phyloP scores from a whole-genome alignment of 2,888 invertebrate species.

The Ochropleura leucogaster region DNA sequence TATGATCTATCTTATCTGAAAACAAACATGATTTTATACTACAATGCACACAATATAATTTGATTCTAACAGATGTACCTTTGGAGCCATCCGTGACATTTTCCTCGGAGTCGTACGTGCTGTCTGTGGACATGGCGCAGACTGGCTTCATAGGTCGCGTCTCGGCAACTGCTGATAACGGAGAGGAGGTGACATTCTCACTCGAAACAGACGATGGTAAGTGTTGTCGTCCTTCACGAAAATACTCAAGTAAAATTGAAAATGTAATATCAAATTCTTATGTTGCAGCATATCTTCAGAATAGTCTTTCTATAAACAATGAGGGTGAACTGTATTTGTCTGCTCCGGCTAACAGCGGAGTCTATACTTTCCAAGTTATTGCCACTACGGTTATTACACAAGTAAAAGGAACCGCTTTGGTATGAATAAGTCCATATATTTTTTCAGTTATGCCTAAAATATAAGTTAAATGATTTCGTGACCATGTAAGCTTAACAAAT shows the following conservation, averaged over 20 bases:
- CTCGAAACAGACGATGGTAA: conserved; percentile 76
- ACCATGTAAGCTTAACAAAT: not conserved
- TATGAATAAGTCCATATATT: conserved; percentile 64
- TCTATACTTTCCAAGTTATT: conserved; percentile 78
- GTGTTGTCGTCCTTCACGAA: conserved; percentile 17
- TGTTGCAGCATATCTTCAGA: conserved; percentile 78
- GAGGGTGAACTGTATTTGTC: conserved; percentile 81
- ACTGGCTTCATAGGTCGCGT: conserved; percentile 80
- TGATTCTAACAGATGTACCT: conserved; percentile 14
- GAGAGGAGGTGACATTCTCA: conserved; percentile 78
- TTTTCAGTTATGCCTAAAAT: not conserved
- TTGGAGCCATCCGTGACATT: conserved; percentile 72
- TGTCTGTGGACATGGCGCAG: conserved; percentile 74
- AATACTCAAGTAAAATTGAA: no score
- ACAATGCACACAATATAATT: not conserved
- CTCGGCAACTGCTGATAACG: conserved; percentile 79
- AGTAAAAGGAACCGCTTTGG: conserved; percentile 75
- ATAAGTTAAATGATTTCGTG: not conserved
- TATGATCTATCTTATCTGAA: not conserved
- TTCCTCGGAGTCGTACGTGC: conserved; percentile 74
- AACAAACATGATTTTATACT: conserved; percentile 1
- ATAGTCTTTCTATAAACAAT: conserved; percentile 77
- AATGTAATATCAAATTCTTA: conserved; percentile 17
- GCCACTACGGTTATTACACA: conserved; percentile 78
- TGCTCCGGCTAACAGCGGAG: conserved; percentile 76